Base-by-base conservation (phyloP, 2,113 vertebrate species). In the Oenanthe melanoleuca region DNA sequence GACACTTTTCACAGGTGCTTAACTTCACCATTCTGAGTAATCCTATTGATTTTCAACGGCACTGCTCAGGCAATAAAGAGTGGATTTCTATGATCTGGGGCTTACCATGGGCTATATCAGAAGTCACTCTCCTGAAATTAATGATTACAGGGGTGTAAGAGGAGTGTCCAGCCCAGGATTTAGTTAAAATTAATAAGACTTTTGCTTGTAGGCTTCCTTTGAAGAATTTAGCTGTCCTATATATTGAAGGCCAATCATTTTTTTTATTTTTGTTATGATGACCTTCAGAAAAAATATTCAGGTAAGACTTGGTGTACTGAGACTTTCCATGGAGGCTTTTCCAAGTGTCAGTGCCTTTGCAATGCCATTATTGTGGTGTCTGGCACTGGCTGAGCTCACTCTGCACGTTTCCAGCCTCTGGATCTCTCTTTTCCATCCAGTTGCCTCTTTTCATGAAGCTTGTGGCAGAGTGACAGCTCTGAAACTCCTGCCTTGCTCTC, bases 1-100 rank as follows among this genome's bases (percentile, higher is more conserved):
- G 69, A 34, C 29, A 15, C 72, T 88, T 88, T 94, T 93, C 82
- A 90, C 82, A 97, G 64, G 79, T 96, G 88, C 80, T 96, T 95
- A 88, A 90, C 75, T 90, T 93, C 22, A 69, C 82, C n/a, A 15
- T 71, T 73, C 15, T 78, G 93, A 93, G 90, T 88, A 93, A 94
- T 90, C 75, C 64, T 78, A 88, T 86, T 96, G 96, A 95, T 95
- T 88, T 86, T 63, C 59, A 90, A 90, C 1, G 3, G 92, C 49
- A 33, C 80, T 92, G 64, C 71, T 94, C 18, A 2, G 56, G 89
- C 85, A 92, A 80, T 88, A 71, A 93, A 86, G 88, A 74, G 47
- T 71, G 89, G 89, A 93, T 96, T 94, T 96, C 60, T 92, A 28
- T 84, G 90, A 88, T 67, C 92, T 90, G 69, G 75, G 57, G 40